Base-by-base conservation (phyloP, 2,888 invertebrate genomes). In the Stenoptilia bipunctidactyla region DNA sequence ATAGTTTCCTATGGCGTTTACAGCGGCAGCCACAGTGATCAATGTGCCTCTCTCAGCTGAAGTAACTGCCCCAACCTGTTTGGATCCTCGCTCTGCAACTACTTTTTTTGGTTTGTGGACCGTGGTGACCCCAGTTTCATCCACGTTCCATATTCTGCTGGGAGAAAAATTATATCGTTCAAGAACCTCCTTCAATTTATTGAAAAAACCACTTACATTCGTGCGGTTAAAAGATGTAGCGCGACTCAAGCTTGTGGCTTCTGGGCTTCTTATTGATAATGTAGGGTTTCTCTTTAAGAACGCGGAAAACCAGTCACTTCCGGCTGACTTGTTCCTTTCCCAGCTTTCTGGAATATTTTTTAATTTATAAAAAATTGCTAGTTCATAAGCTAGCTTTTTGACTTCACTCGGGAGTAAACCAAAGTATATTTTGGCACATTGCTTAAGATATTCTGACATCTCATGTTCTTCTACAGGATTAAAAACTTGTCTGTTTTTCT, bases 31-130 rank as follows among this genome's bases (percentile, higher is more conserved):
- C 10, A 47, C 34, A n/a, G 48, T 51, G 10, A 48, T 47, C 8
- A 50, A 36, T 15, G 49, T 47, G 9, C 53, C 55, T 27, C 53
- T 41, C 40, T 58, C 53, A 0, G 50, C 46, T 6, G 34, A 34
- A 4, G 39, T 40, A 15, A 50, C 40, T 12, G 45, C 36, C 30
- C 50, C 49, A 44, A 51, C 56, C 38, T 34, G 51, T 30, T 54
- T 54, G 6, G 15, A 10, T 6, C 52, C 55, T 34, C 43, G 44
- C 36, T 14, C 4, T 40, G 56, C 52, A 3, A 55, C 34, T 14
- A 52, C 47, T 45, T 55, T 57, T 10, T 48, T 51, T 1, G 56
- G 56, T 35, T 49, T 46, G 13, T 46, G 42, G 1, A 53, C 50
- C 3, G 49, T 50, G 9, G 47, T 44, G 15, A 50, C 37, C 5